Evolutionary conservation across 2,113 vertebrate genomes (phyloP), one percentile per base, ranked within the genome.

Genomic region (Sinocyclocheilus rhinocerous): DNA sequence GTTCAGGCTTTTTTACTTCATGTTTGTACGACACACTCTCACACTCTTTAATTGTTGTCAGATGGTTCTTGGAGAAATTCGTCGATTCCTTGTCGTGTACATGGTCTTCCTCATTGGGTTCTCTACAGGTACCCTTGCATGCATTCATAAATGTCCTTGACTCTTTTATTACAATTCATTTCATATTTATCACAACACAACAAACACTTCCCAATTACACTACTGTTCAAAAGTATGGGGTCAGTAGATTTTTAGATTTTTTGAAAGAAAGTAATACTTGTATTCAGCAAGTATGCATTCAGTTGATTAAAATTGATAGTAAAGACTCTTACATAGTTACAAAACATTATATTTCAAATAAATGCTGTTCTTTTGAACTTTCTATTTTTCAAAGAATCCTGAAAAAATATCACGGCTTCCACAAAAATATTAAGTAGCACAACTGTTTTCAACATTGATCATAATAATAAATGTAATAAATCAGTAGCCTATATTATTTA

Each of bases 51-150:
- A 39, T 75, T 50, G 79, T 76, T 83, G 81, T 63, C 39, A 99
- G 98, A 97, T 98, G 90, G 97, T 99, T 88, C 93, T 99, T 84
- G 92, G 97, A 12, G 97, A 99, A 81, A 96, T 99, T 76, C 91
- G 98, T 78, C 96, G 96, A 22, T 99, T 99, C 89, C 95, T 99
- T 33, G 86, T 96, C 70, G 97, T 99, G 86, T 99, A 99, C 24
- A 22, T 96, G 0, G 96, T 99, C 90, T 99, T 98, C 94, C 97
- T 99, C 18, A 94, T 99, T 0, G 97, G 98, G 89, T 99, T 99
- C 85, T 96, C 97, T 85, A 94, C 97, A 95, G 98, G 98, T 99
- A 95, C 92, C 3, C 0, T 52, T 73, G 39, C 50, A 0, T 20
- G 4, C 3, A 4, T 1, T 39, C 5, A 33, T 39, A 2, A 22